These are phyloP conservation scores for Penelope pileata DNA, from an alignment of 2,113 vertebrate genomes.

Conservation along the genomic window DNA sequence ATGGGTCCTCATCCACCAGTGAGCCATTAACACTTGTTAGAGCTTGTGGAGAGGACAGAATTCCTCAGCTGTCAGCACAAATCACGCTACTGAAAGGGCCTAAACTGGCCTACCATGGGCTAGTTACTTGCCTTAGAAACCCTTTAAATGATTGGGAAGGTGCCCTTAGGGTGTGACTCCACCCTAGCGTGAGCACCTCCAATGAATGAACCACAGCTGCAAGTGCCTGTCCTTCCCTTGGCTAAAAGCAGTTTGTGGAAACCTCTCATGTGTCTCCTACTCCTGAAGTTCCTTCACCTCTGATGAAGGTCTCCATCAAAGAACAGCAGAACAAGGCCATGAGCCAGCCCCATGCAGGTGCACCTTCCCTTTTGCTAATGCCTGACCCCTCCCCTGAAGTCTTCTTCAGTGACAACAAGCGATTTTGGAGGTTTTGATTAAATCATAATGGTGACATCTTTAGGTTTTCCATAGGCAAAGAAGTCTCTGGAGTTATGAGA, in stretches of 20 bases:
- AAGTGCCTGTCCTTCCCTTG: background rate
- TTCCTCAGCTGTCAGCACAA: rapidly evolving
- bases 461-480: background rate
- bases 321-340: rapidly evolving
- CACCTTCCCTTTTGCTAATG: background rate
- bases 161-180: background rate
- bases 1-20: background rate
- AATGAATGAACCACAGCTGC: background rate
- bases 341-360: background rate
- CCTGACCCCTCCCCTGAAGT: background rate
- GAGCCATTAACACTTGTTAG: too few species aligned
- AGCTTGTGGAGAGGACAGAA: background rate
- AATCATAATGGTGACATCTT: rapidly evolving
- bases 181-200: background rate
- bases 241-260: background rate
- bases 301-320: background rate
- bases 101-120: background rate
- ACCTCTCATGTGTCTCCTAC: background rate
- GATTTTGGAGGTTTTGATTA: background rate
- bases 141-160: background rate
- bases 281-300: background rate
- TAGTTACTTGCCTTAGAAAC: background rate
- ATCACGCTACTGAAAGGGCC: too few species aligned
- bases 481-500: background rate
- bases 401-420: background rate